Evolutionary conservation across 2,888 invertebrate genomes (phyloP).

Genomic region (Galerucella calmariensis): DNA sequence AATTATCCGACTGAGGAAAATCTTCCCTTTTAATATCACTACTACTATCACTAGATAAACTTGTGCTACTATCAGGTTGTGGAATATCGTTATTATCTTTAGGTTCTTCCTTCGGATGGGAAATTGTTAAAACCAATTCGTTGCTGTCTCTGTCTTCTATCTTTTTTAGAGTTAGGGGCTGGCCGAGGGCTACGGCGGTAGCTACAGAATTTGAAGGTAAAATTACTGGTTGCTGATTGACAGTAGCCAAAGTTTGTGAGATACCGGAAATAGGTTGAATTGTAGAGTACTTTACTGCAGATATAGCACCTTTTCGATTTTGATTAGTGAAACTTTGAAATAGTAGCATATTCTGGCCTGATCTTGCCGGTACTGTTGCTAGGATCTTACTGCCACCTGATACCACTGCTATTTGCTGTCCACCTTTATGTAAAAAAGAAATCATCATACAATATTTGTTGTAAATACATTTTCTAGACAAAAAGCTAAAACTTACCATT

Average conservation of each 20-base stretch:
- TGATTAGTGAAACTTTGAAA: constrained; percentile 77
- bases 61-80: constrained; percentile 59
- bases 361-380: constrained; percentile 67
- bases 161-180: constrained; percentile 63
- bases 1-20: constrained; percentile 53
- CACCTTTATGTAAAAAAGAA: constrained; percentile 57
- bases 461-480: background rate
- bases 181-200: constrained; percentile 61
- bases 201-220: constrained; percentile 61
- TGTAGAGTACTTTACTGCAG: constrained; percentile 68
- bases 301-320: constrained; percentile 70
- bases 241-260: constrained; percentile 58
- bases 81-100: constrained; percentile 43
- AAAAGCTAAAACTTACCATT: constrained; percentile 4
- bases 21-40: constrained; percentile 58
- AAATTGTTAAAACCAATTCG: constrained; percentile 61
- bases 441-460: background rate
- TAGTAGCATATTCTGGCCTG: constrained; percentile 72
- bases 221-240: constrained; percentile 64
- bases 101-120: constrained; percentile 56
- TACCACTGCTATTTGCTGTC: constrained; percentile 78
- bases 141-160: constrained; percentile 59
- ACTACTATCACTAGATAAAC: constrained; percentile 52
- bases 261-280: constrained; percentile 64
- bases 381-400: constrained; percentile 74